Conservation (phyloP, 2,797 vertebrate genomes). For the Lates japonicus region DNA sequence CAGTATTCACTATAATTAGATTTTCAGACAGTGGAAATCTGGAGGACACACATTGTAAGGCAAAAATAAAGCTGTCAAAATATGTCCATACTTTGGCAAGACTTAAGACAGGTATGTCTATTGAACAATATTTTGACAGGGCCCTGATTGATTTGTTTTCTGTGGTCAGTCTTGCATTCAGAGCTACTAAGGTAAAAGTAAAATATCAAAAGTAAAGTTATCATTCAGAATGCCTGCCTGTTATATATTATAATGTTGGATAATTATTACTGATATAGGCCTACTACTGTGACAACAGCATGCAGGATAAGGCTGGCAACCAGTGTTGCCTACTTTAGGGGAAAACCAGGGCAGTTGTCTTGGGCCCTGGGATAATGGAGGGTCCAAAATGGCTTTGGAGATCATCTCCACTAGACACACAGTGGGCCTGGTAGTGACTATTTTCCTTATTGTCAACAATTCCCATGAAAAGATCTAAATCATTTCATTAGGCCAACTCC, state of each 20-base stretch:
- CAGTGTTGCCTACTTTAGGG: no score
- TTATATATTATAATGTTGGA: neutral
- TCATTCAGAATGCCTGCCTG: neutral
- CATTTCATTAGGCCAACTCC: neutral
- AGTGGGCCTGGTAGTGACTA: no score
- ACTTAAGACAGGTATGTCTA: constrained; percentile 17
- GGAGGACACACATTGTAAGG: constrained; percentile 10
- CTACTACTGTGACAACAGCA: neutral
- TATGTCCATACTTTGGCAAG: constrained; percentile 20
- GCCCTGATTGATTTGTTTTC: constrained; percentile 55
- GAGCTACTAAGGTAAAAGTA: neutral
- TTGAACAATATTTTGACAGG: constrained; percentile 24
- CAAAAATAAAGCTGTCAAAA: constrained; percentile 60
- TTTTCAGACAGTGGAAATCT: constrained; percentile 43
- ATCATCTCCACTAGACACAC: no score
- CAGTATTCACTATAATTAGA: constrained; percentile 55
- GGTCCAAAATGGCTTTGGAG: no score
- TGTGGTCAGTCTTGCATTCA: neutral
- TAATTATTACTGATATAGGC: neutral
- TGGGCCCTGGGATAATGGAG: no score
- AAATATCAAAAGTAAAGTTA: neutral
- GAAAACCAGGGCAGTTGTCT: no score
- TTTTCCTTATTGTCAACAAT: neutral
- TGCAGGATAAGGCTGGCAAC: neutral
- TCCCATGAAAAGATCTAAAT: neutral